Evolutionary conservation across 2,113 vertebrate genomes (phyloP).

Genomic region (Recurvirostra avosetta): DNA sequence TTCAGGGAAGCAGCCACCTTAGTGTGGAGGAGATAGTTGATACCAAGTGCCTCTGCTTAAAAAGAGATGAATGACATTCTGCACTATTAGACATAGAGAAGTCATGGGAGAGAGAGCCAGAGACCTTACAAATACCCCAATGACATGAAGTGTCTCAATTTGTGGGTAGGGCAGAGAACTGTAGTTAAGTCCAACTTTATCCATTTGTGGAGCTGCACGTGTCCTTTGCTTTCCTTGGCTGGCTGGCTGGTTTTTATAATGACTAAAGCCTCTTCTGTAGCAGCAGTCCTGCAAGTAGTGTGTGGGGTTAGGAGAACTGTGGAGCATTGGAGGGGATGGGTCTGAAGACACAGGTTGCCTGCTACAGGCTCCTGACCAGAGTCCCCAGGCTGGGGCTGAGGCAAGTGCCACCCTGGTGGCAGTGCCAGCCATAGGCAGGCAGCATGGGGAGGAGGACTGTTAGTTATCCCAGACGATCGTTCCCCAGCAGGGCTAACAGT

Average conservation of each 20-base stretch:
- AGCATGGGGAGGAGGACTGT: not conserved
- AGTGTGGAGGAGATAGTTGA: not conserved
- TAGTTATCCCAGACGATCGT: not conserved
- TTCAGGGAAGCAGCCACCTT: not conserved
- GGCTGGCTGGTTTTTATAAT: not conserved
- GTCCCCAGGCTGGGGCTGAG: not conserved
- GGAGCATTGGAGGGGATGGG: too few species aligned
- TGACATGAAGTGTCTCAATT: not conserved
- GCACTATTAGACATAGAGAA: not conserved
- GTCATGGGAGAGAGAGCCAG: not conserved
- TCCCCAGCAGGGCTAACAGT: not conserved
- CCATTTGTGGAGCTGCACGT: accelerated
- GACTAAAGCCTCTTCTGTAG: not conserved
- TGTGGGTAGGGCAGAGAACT: not conserved
- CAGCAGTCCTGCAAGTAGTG: not conserved
- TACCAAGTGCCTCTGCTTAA: not conserved
- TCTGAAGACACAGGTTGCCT: not conserved
- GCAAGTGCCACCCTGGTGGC: accelerated
- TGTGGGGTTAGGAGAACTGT: not conserved
- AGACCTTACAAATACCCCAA: not conserved
- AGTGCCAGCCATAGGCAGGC: not conserved
- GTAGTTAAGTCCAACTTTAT: not conserved
- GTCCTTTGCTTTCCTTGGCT: not conserved
- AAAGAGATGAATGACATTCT: not conserved
- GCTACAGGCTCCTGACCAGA: not conserved